A percentile compares a stretch with the other conserved stretches of the same genome.
Conservation (phyloP, 2,888 invertebrate species). For the Pollenia angustigena region DNA sequence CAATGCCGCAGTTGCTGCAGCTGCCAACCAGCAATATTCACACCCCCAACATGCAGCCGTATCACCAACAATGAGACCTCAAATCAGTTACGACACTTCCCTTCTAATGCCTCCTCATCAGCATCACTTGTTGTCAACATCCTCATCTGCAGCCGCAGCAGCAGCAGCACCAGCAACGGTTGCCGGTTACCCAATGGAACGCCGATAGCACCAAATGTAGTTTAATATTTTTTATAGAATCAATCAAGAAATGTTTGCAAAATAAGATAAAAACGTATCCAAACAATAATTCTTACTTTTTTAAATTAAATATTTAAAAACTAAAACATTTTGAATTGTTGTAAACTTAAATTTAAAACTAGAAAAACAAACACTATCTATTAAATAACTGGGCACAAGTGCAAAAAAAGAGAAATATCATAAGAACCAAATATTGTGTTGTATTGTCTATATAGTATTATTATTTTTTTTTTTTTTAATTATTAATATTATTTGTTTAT, state of each 20-base stretch:
- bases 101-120: constrained; percentile 61
- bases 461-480: constrained; percentile 65
- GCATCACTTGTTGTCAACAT: constrained; percentile 58
- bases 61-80: constrained; percentile 70
- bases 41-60: constrained; percentile 72
- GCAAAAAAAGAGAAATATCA: constrained; percentile 74
- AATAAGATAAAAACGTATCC: background rate
- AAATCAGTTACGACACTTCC: constrained; percentile 67
- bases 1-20: constrained; percentile 63
- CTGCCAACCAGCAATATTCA: constrained; percentile 58
- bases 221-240: constrained; percentile 45
- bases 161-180: constrained; percentile 39
- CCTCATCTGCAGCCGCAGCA: constrained; percentile 42
- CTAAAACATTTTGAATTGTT: constrained; percentile 52
- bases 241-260: constrained; percentile 42
- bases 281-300: constrained; percentile 53
- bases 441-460: constrained; percentile 71
- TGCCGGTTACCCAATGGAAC: constrained; percentile 59
- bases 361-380: constrained; percentile 35
- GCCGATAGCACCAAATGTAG: constrained; percentile 71
- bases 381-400: constrained; percentile 73
- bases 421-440: constrained; percentile 72
- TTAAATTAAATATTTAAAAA: constrained; percentile 54
- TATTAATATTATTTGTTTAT: constrained; percentile 58
- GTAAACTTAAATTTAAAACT: constrained; percentile 42